These are phyloP conservation scores for Uloborus plumipes DNA, from an alignment of 2,888 invertebrate genomes.

Conservation along the genomic window DNA sequence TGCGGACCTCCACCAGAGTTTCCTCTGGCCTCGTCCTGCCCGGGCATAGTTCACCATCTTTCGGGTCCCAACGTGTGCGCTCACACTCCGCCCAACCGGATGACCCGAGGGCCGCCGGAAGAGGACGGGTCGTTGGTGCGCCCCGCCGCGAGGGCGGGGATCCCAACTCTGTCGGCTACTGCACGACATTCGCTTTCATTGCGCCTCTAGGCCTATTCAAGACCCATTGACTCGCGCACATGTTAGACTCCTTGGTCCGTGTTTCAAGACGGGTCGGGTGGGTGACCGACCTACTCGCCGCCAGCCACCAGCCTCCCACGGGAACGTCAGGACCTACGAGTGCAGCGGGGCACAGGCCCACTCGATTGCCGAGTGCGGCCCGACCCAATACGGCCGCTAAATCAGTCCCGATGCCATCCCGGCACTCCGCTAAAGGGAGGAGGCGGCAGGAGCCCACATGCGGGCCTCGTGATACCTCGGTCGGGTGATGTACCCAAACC, in stretches of 20 bases:
- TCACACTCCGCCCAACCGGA: slow-evolving; percentile 33
- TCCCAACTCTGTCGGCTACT: slow-evolving; percentile 70
- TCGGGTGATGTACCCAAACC: too few relatives aligned
- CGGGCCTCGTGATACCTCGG: too few relatives aligned
- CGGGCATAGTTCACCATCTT: slow-evolving; percentile 68
- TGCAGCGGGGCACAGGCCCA: slow-evolving; percentile 8
- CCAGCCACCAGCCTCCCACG: slow-evolving; percentile 20
- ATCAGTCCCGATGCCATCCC: too few relatives aligned
- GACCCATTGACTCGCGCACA: slow-evolving; percentile 78
- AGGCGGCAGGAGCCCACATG: too few relatives aligned
- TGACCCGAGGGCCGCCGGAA: neutral
- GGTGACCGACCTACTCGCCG: slow-evolving; percentile 68
- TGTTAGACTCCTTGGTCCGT: slow-evolving; percentile 83
- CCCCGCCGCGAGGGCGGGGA: neutral
- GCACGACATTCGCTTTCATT: slow-evolving; percentile 77
- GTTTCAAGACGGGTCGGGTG: slow-evolving; percentile 82
- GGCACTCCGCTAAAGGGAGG: too few relatives aligned
- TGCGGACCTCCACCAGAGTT: slow-evolving; percentile 81
- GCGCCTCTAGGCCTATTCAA: slow-evolving; percentile 76
- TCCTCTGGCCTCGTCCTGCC: slow-evolving; percentile 80
- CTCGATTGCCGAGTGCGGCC: neutral
- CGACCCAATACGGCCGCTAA: too few relatives aligned
- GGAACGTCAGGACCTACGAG: neutral
- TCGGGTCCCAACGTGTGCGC: slow-evolving; percentile 44
- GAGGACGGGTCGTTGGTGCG: slow-evolving; percentile 5